These are phyloP conservation scores for Hoplias malabaricus DNA, from an alignment of 2,113 vertebrate genomes.

Conservation along the genomic window DNA sequence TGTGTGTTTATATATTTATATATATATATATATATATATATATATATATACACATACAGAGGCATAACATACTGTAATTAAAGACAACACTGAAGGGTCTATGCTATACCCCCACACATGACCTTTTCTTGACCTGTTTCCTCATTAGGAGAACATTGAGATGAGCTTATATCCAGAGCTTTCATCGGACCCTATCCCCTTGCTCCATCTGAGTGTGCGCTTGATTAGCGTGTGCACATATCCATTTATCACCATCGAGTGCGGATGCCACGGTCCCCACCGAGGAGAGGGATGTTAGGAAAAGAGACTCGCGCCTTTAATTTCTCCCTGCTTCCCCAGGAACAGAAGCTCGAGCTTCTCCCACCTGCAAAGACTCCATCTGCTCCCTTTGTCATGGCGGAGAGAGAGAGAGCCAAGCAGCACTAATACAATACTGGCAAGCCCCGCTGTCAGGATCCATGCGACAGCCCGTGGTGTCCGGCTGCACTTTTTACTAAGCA, in stretches of 20 bases:
- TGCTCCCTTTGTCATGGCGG: conserved; percentile 65
- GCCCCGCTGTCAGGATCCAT: conserved; percentile 7
- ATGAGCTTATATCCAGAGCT: neutral
- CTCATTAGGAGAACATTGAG: neutral
- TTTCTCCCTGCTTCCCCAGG: conserved; percentile 59
- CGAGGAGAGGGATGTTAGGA: conserved; percentile 56
- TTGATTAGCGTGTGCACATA: conserved; percentile 64
- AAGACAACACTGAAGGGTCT: neutral
- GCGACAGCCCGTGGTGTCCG: conserved; percentile 17
- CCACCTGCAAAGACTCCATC: conserved; percentile 81
- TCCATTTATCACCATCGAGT: conserved; percentile 70
- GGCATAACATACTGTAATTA: conserved; percentile 16
- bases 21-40: neutral
- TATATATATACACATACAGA: neutral
- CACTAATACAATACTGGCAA: conserved; percentile 55
- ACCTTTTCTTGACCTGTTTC: neutral
- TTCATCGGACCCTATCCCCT: conserved; percentile 16
- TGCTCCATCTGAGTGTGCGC: conserved; percentile 59
- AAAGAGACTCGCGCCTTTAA: conserved; percentile 63
- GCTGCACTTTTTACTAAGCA: conserved; percentile 5
- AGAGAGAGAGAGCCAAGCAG: conserved; percentile 53
- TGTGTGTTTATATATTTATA: neutral
- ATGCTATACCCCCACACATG: neutral
- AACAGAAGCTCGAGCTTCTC: conserved; percentile 70
- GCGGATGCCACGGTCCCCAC: conserved; percentile 61